Conservation (phyloP, 1,140 invertebrate species). For the Cataglyphis hispanica region DNA sequence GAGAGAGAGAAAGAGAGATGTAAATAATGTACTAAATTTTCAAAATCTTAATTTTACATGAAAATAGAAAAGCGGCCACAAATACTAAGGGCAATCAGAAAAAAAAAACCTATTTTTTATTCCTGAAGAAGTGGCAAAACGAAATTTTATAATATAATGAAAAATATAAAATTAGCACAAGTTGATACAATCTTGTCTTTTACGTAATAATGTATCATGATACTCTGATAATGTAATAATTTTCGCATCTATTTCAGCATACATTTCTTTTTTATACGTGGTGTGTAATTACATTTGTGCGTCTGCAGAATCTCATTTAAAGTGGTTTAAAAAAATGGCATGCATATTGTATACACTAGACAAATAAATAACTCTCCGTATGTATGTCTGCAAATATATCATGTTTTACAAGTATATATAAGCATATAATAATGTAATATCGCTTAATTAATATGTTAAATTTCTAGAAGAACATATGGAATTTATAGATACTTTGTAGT, state of each 20-base stretch:
- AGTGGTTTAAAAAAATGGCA: not conserved
- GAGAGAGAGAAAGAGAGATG: not conserved
- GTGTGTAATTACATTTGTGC: conserved; percentile 11
- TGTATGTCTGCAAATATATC: not conserved
- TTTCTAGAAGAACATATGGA: not conserved
- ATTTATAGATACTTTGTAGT: not conserved
- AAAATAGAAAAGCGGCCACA: conserved; percentile 31
- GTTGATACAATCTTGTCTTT: conserved; percentile 11
- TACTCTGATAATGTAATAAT: conserved; percentile 26
- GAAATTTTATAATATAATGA: not conserved
- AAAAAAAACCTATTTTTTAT: not conserved
- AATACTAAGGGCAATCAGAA: not conserved
- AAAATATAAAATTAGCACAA: conserved; percentile 3
- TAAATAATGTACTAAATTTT: conserved; percentile 42
- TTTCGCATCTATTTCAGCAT: not conserved
- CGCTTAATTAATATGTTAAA: not conserved
- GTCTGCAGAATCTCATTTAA: too few relatives aligned
- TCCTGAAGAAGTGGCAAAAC: not conserved
- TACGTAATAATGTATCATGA: not conserved
- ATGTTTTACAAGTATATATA: not conserved
- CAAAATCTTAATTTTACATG: not conserved
- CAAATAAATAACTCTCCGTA: not conserved
- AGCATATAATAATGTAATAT: not conserved
- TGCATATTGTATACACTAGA: not conserved
- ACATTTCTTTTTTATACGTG: not conserved